Evolutionary conservation across 2,113 vertebrate genomes (phyloP).

Genomic region (Columba livia): DNA sequence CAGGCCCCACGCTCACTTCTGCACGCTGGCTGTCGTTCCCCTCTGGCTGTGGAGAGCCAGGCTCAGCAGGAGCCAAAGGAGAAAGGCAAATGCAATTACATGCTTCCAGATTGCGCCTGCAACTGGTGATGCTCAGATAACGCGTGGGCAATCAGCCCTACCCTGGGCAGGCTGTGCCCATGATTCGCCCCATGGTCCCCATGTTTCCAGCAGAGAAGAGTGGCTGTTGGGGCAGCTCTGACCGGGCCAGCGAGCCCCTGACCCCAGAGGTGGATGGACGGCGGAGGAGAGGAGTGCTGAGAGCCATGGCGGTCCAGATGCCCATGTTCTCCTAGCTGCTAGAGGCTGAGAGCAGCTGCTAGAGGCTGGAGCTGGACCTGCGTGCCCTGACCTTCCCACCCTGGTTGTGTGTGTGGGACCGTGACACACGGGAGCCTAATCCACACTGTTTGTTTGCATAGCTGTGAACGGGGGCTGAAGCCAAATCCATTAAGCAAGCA

Average conservation of each 20-base stretch:
- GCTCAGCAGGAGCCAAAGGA: not conserved
- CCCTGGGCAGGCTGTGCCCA: not conserved
- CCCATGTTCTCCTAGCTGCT: fast-evolving
- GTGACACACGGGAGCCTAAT: not conserved
- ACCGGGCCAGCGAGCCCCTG: not conserved
- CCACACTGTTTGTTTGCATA: not conserved
- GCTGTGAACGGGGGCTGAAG: not conserved
- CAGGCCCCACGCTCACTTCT: not conserved
- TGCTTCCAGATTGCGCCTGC: not conserved
- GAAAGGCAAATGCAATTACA: not conserved
- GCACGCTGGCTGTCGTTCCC: not conserved
- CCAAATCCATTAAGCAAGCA: slow-evolving; percentile 12
- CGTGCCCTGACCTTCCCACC: not conserved
- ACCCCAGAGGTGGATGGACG: not conserved
- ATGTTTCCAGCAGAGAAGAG: not conserved
- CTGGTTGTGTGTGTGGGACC: not conserved
- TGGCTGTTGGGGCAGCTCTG: not conserved
- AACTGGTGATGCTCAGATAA: not conserved
- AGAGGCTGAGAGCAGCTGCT: not conserved
- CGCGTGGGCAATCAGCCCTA: not conserved
- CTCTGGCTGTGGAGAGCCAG: fast-evolving
- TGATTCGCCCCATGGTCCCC: not conserved
- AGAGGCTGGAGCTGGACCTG: fast-evolving
- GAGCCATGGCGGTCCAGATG: fast-evolving
- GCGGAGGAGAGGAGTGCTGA: not conserved